Conservation (phyloP, 2,888 invertebrate species). For the Catocala sponsa region DNA sequence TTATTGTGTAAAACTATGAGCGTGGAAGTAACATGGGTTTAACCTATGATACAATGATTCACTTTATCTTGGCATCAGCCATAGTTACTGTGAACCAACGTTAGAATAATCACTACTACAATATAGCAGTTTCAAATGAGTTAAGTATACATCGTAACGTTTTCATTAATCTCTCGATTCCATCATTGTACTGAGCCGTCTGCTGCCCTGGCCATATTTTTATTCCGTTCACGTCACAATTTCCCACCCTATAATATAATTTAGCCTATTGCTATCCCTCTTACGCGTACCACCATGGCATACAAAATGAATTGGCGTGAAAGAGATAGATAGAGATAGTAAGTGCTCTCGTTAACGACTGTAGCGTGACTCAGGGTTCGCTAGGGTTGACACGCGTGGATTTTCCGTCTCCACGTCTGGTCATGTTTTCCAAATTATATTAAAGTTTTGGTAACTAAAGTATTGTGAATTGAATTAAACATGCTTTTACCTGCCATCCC, state of each 20-base stretch:
- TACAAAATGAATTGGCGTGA: slow-evolving; percentile 58
- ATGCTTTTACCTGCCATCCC: slow-evolving; percentile 31
- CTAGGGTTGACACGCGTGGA: slow-evolving; percentile 45
- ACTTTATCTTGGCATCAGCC: too few species aligned
- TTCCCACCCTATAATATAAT: slow-evolving; percentile 57
- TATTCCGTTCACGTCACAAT: slow-evolving; percentile 66
- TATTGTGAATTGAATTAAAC: slow-evolving; percentile 39
- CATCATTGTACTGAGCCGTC: slow-evolving; percentile 55
- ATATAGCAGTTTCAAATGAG: slow-evolving; percentile 27
- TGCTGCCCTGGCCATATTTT: slow-evolving; percentile 62
- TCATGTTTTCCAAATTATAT: slow-evolving; percentile 38
- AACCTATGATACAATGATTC: too few species aligned
- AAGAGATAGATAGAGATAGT: slow-evolving; percentile 50
- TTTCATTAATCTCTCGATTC: slow-evolving; percentile 52
- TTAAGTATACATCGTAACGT: slow-evolving; percentile 25
- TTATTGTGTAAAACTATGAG: too few species aligned
- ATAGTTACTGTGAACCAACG: too few species aligned
- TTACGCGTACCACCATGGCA: slow-evolving; percentile 33
- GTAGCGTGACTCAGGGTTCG: slow-evolving; percentile 40
- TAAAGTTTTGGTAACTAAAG: slow-evolving; percentile 32
- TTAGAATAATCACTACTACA: not conserved
- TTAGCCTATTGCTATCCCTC: slow-evolving; percentile 46
- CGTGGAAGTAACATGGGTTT: too few species aligned
- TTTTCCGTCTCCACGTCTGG: slow-evolving; percentile 26
- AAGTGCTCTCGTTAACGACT: slow-evolving; percentile 41